Conservation (phyloP, 1,140 invertebrate species). For the Drosophila bocqueti region DNA sequence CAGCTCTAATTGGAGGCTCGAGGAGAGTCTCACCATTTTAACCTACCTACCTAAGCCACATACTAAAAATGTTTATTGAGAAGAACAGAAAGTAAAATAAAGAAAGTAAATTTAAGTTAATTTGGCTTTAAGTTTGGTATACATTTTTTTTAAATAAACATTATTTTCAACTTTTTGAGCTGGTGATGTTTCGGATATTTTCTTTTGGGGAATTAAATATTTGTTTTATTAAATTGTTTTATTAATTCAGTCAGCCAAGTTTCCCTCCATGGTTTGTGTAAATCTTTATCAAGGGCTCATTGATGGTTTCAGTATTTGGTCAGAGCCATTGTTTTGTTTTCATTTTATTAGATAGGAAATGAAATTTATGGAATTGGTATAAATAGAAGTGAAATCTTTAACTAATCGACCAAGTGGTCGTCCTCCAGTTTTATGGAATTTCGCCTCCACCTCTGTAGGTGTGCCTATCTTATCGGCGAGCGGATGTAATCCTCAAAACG, state of each 20-base stretch:
- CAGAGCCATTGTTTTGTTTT: background rate
- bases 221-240: background rate
- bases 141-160: too few relatives aligned
- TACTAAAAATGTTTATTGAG: too few relatives aligned
- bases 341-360: constrained; percentile 2
- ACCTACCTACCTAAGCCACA: too few relatives aligned
- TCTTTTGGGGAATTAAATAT: background rate
- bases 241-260: background rate
- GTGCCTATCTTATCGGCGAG: constrained; percentile 25
- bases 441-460: background rate
- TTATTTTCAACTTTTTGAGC: background rate
- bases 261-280: background rate
- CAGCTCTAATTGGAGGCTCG: too few relatives aligned
- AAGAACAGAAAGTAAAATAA: too few relatives aligned
- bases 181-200: background rate
- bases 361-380: constrained; percentile 19
- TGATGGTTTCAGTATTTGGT: background rate
- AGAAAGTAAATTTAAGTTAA: too few relatives aligned
- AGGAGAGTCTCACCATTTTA: too few relatives aligned
- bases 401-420: background rate
- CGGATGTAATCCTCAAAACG: constrained; percentile 10
- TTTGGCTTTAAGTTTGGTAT: too few relatives aligned
- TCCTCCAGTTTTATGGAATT: background rate
- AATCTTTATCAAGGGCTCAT: background rate
- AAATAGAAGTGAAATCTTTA: constrained; percentile 10